Percentiles rank a stretch among this genome's conserved stretches.
These are phyloP conservation scores for Drosophila mauritiana DNA, from an alignment of 1,140 invertebrate species.

Conservation along the genomic window DNA sequence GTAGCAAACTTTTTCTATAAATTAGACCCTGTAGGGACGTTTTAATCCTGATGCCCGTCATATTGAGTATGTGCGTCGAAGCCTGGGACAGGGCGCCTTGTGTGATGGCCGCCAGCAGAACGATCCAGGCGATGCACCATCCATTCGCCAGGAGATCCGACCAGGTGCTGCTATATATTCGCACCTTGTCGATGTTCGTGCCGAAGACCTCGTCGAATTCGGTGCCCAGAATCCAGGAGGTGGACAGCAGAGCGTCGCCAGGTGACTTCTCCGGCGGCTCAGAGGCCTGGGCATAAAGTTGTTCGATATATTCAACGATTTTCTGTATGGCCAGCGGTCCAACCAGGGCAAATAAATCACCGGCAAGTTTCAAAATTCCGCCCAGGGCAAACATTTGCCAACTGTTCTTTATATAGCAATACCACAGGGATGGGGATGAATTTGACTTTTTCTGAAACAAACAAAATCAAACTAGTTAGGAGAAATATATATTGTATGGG, in stretches of 20 bases:
- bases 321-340: constrained; percentile 91
- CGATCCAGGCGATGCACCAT: constrained; percentile 90
- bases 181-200: constrained; percentile 54
- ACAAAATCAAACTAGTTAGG: constrained; percentile 12
- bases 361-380: constrained; percentile 90
- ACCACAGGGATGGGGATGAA: constrained; percentile 86
- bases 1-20: constrained; percentile 84
- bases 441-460: constrained; percentile 68
- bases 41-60: constrained; percentile 92
- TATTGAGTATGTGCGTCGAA: constrained; percentile 92
- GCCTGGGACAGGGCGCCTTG: constrained; percentile 94
- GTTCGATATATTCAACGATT: constrained; percentile 89
- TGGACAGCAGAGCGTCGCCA: constrained; percentile 6
- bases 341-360: constrained; percentile 91
- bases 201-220: constrained; percentile 43
- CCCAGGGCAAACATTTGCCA: constrained; percentile 90
- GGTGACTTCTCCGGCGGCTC: background rate
- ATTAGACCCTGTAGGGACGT: constrained; percentile 90
- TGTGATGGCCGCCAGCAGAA: constrained; percentile 89
- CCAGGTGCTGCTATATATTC: constrained; percentile 85
- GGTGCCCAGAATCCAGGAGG: constrained; percentile 42
- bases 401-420: constrained; percentile 89
- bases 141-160: constrained; percentile 90
- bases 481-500: background rate
- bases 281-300: constrained; percentile 58